Base-by-base conservation (phyloP, 2,888 invertebrate genomes). In the Chorisops tibialis region DNA sequence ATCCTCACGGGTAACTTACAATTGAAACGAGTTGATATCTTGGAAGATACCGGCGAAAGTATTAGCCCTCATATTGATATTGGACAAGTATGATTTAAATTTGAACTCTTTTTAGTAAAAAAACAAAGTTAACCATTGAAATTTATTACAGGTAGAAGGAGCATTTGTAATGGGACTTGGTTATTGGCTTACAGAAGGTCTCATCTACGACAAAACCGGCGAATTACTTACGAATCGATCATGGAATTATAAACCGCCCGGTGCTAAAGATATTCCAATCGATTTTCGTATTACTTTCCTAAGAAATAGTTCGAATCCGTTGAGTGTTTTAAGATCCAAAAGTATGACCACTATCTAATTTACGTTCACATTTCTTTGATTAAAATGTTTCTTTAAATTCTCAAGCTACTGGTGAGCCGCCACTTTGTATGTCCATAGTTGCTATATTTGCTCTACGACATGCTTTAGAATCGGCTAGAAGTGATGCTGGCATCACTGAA, bases 191-290 rank as follows among this genome's bases (percentile, higher is more conserved):
- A 80, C 81, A 0, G 91, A 91, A 72, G 81, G 85, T 59, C 71
- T 89, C 37, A 72, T 82, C 5, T 85, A 83, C 70, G 82, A 85
- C 61, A 73, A 79, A 4, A 68, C 82, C 11, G 91, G 89, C 0
- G 76, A 80, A 54, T 76, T 88, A 7, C 76, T 87, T 2, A 88
- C 89, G 0, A 81, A 85, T 69, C 79, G 86, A 21, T 88, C 90
- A 1, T 91, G 91, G 90, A 84, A 80, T 14, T 89, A 89, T 73
- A 86, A 87, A 71, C 83, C 85, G 3, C 87, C 87, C 0, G 87
- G 87, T 0, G 82, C 83, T 0, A 85, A 83, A 68, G 89, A 89
- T 70, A 86, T 88, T 65, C 88, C 89, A 0, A 78, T 81, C 0
- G 86, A 88, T 75, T 85, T 89, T 67, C 79, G 87, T 43, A 75